These are phyloP conservation scores for Rhabdophis nuchalis DNA, from an alignment of 2,797 vertebrate species.

Conservation along the genomic window DNA sequence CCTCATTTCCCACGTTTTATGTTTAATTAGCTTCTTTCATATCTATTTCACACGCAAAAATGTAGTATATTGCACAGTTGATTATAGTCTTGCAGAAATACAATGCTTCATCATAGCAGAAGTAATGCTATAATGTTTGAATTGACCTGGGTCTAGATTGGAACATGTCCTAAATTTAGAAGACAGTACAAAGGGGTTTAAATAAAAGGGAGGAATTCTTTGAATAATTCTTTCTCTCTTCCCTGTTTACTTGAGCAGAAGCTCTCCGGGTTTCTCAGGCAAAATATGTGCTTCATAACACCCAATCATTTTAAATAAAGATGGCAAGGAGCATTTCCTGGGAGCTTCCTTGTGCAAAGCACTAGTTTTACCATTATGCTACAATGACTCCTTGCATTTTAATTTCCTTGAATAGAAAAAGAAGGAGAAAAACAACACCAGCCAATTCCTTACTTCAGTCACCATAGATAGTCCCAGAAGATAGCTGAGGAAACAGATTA, in stretches of 20 bases:
- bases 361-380: not conserved
- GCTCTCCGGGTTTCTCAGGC: not conserved
- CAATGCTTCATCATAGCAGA: not conserved
- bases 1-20: not conserved
- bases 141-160: not conserved
- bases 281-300: not conserved
- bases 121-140: not conserved
- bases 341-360: not conserved
- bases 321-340: not conserved
- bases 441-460: slow-evolving; percentile 85
- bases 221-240: not conserved
- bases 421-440: not conserved
- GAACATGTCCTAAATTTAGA: not conserved
- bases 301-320: not conserved
- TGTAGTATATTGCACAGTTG: not conserved
- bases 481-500: slow-evolving; percentile 93
- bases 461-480: slow-evolving; percentile 98
- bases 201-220: too few relatives aligned
- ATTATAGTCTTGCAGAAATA: not conserved
- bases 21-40: not conserved
- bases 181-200: too few relatives aligned
- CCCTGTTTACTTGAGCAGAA: not conserved
- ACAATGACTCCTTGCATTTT: not conserved
- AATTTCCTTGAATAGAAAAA: not conserved
- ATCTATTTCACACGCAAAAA: not conserved